Percentiles rank a stretch among this genome's conserved stretches.
These are phyloP conservation scores for Leptopterna dolabrata DNA, from an alignment of 2,888 invertebrate species.

Conservation along the genomic window DNA sequence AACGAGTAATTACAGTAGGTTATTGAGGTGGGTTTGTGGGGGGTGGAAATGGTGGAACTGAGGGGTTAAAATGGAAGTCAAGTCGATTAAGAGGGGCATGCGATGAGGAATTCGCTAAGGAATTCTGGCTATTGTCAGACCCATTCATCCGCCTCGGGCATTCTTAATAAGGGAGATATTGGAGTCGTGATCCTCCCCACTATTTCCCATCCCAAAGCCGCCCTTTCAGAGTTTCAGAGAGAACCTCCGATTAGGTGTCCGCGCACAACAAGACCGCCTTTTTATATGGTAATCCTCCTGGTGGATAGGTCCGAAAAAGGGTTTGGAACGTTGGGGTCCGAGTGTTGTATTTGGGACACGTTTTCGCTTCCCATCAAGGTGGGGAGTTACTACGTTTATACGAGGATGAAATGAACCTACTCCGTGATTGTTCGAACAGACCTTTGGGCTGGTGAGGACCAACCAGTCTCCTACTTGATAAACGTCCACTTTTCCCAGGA, in stretches of 20 bases:
- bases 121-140: constrained; percentile 50
- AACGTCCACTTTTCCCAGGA: no score
- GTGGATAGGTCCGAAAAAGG: not conserved
- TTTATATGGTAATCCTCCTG: constrained; percentile 40
- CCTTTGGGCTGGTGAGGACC: not conserved
- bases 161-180: constrained; percentile 51
- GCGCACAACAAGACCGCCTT: constrained; percentile 35
- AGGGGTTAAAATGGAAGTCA: constrained; percentile 47
- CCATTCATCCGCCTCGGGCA: constrained; percentile 49
- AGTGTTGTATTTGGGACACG: constrained; percentile 45
- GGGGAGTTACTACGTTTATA: not conserved
- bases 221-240: not conserved
- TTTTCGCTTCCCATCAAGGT: constrained; percentile 29
- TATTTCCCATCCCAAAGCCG: not conserved
- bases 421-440: not conserved
- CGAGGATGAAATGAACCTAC: not conserved
- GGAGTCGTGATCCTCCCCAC: constrained; percentile 45
- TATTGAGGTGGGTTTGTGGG: constrained; percentile 15
- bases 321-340: not conserved
- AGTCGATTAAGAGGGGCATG: constrained; percentile 48
- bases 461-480: no score
- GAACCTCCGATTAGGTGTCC: constrained; percentile 41
- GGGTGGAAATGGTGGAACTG: not conserved
- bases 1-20: not conserved
- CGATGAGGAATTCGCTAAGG: constrained; percentile 44